Base-by-base conservation (phyloP, 1,140 invertebrate species). In the Drosophila elegans region DNA sequence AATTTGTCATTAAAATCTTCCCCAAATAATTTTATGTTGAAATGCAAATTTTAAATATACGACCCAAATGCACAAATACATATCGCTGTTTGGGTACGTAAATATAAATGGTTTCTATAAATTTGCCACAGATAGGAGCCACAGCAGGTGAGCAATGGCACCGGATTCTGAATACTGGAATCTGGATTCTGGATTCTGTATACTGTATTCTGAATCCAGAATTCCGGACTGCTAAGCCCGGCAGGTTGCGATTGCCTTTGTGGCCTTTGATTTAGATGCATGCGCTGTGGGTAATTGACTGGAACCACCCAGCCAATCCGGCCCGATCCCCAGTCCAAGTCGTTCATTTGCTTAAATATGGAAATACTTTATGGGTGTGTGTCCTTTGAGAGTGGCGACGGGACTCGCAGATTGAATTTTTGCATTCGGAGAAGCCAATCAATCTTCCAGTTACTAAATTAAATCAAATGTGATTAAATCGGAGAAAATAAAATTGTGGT, bases 1-100 rank as follows among this genome's bases (percentile, higher is more conserved):
- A 91, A 91, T 91, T 91, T 91, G 88, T 91, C 88, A 91, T 91
- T 90, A 91, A 90, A 91, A 91, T 91, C 88, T 91, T 86, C 56
- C 56, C 59, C 57, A 78, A 90, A 91, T 89, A 89, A 89, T 89
- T 89, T 89, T 84, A 89, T 89, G 84, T 89, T 89, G 84, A 89
- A 89, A 89, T 89, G 84, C 84, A 89, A 89, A 89, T 89, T 89
- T 89, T 77, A 60, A 89, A 83, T 88, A 88, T 83, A 89, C 74
- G 74, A 69, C 54, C 72, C 11, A 41, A 42, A 67, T 45, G 49
- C 49, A 56, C 56, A 63, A 52, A 57, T 29, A 44, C 44, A 55
- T 46, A 63, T 54, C 41, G 4, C 38, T 39, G 42, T 63, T 49
- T 13, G 25, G 55, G 55, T 48, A 71, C 54, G 63, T 61, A 80